Base-by-base conservation (phyloP, 2,797 vertebrate genomes). In the Cuculus canorus region DNA sequence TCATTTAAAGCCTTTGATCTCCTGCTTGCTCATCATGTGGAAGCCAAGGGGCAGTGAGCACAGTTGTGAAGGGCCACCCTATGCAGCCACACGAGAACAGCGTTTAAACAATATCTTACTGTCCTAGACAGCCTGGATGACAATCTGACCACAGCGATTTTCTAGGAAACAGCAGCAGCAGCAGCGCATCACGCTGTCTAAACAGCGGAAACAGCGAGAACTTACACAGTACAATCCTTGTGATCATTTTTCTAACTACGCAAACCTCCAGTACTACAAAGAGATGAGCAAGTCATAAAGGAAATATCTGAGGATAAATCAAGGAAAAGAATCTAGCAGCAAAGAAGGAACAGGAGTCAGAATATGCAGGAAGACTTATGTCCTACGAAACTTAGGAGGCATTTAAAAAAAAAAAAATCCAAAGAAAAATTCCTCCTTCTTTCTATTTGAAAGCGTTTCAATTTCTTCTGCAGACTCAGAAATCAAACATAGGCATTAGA, bases 61-160 rank as follows among this genome's bases (percentile, higher is more conserved):
- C 91, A 94, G 87, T 91, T 94, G 77, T 80, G 91, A 97, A 97
- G 96, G 83, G 95, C 95, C 96, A 95, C 59, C 95, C 78, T 82
- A 83, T 7, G 10, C 73, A 96, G 93, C 91, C 73, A 95, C 86
- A 81, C 41, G 82, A 69, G 92, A 95, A 59, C 80, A 86, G 76
- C 30, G 78, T 90, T 96, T 86, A 48, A 96, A 98, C 96, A 97
- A 57, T 96, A 79, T 94, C 91, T 94, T 33, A 94, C 94, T 97
- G 96, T 97, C 71, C 88, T 63, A n/a, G 71, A 83, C 52, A 95
- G 81, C 87, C 28, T n/a, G 82, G 76, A 96, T 78, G 93, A 91
- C 86, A 97, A 96, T 96, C 92, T 95, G 73, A 95, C 81, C 95
- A 93, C 89, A 97, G 95, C 53, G 63, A 93, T 95, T 87, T 96